Percentiles rank a stretch among this genome's conserved stretches.
Conservation (phyloP, 2,113 vertebrate genomes). For the Heterocephalus glaber region DNA sequence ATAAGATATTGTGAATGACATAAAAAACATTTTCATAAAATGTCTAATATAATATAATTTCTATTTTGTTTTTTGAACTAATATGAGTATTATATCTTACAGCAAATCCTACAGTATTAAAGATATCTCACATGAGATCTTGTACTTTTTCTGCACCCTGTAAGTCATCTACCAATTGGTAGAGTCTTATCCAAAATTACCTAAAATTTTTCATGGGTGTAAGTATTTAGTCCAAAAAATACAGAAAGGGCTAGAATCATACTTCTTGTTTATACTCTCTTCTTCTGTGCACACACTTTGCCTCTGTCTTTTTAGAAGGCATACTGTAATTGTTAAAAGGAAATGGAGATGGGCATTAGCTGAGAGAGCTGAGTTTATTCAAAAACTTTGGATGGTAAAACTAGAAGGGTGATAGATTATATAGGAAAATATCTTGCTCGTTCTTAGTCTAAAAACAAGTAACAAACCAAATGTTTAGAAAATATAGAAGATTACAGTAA, state of each 20-base stretch:
- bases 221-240: background rate
- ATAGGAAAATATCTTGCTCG: background rate
- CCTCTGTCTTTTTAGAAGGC: background rate
- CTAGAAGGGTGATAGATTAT: background rate
- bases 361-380: background rate
- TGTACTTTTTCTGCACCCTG: background rate
- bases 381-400: background rate
- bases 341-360: background rate
- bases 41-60: background rate
- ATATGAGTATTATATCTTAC: background rate
- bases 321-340: background rate
- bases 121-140: background rate
- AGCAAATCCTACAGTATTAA: background rate
- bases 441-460: background rate
- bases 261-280: background rate
- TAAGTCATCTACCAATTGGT: background rate
- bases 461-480: background rate
- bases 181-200: background rate
- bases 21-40: background rate
- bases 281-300: background rate
- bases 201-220: background rate
- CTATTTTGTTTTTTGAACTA: background rate
- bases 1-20: background rate
- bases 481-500: background rate
- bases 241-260: background rate